Percentiles rank a stretch among this genome's conserved stretches.
Conservation (phyloP, 2,797 vertebrate genomes). For the Borostomias antarcticus region DNA sequence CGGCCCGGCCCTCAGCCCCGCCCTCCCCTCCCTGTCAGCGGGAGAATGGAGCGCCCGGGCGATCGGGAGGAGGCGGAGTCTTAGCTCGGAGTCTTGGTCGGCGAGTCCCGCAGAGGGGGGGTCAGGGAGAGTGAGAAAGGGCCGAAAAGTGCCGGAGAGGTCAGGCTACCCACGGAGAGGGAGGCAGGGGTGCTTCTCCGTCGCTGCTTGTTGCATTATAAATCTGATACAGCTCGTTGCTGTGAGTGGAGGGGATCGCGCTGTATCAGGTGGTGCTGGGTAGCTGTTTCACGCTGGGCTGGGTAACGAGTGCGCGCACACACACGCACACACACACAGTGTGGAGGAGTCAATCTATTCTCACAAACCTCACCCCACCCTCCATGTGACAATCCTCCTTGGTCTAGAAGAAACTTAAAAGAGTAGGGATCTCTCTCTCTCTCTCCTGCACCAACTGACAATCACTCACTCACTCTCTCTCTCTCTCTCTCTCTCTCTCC, state of each 20-base stretch:
- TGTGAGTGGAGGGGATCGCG: not conserved
- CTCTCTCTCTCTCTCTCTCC: conserved; percentile 19
- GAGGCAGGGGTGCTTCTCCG: not conserved
- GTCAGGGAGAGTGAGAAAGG: not conserved
- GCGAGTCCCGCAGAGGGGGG: not conserved
- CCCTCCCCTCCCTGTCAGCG: not conserved
- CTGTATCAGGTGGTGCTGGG: not conserved
- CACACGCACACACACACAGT: conserved; percentile 3
- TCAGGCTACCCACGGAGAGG: not conserved
- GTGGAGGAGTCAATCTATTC: not conserved
- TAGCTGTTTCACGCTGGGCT: not conserved
- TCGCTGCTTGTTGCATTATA: not conserved
- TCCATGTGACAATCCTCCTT: not conserved
- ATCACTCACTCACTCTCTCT: not conserved
- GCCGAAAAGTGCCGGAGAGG: not conserved
- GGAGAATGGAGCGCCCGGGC: not conserved
- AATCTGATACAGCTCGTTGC: conserved; percentile 1
- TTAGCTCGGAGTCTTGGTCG: no score
- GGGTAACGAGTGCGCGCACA: not conserved
- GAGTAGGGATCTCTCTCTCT: not conserved
- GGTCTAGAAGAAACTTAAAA: not conserved
- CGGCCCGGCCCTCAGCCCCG: not conserved
- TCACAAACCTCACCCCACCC: no score
- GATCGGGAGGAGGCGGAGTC: not conserved
- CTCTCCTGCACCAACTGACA: not conserved